Conservation (phyloP, 2,888 invertebrate genomes). For the Cynaeus angustus region DNA sequence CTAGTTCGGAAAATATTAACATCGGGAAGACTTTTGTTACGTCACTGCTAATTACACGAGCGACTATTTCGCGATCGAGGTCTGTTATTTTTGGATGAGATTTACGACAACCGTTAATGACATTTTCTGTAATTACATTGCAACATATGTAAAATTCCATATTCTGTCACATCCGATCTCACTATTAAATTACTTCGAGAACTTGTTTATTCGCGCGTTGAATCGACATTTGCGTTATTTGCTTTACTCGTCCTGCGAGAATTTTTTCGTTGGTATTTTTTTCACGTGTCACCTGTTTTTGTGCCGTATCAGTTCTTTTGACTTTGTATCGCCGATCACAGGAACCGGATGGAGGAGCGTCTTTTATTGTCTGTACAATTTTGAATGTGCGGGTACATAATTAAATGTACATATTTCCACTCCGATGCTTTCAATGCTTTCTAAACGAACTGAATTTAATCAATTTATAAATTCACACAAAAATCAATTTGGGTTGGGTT, state of each 20-base stretch:
- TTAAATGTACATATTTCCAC: conserved; percentile 44
- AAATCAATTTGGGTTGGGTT: conserved; percentile 36
- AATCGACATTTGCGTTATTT: conserved; percentile 32
- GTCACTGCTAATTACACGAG: conserved; percentile 32
- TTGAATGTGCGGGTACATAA: conserved; percentile 29
- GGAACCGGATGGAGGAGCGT: conserved; percentile 51
- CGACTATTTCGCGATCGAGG: conserved; percentile 23
- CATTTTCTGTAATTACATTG: conserved; percentile 34
- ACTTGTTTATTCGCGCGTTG: conserved; percentile 25
- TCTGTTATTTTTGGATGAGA: conserved; percentile 42
- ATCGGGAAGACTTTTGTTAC: neutral
- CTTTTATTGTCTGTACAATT: conserved; percentile 40
- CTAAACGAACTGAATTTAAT: conserved; percentile 18
- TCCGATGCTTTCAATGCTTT: conserved; percentile 23
- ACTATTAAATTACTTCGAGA: conserved; percentile 33
- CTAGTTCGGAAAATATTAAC: neutral
- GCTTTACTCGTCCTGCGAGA: conserved; percentile 27
- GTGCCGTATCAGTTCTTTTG: conserved; percentile 9
- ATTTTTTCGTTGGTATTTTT: conserved; percentile 13
- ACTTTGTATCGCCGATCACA: conserved; percentile 26
- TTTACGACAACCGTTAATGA: conserved; percentile 38
- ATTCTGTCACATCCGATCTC: conserved; percentile 31
- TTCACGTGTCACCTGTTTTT: conserved; percentile 17
- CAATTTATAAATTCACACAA: conserved; percentile 30
- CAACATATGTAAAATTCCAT: conserved; percentile 20